A percentile compares a stretch with the other conserved stretches of the same genome.
Conservation (phyloP, 1,140 invertebrate species). For the Nebria ingens region DNA sequence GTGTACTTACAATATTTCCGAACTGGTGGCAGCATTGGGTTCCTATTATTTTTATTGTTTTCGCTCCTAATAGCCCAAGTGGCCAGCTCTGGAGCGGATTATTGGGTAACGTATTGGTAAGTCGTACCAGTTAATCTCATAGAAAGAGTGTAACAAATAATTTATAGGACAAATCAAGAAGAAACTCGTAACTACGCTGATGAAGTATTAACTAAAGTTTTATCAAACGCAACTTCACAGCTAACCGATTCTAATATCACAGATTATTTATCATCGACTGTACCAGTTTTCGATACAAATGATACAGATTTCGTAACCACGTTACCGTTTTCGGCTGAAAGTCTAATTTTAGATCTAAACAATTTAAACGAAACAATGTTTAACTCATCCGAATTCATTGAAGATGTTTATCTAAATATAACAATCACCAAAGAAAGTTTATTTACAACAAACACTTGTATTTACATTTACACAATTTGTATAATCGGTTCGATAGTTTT, state of each 20-base stretch:
- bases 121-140: constrained; percentile 10
- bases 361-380: background rate
- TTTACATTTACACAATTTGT: constrained; percentile 27
- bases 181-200: constrained; percentile 20
- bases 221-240: background rate
- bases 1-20: constrained; percentile 43
- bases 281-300: background rate
- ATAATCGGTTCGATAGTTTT: constrained; percentile 33
- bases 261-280: background rate
- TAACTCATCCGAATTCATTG: background rate
- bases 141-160: background rate
- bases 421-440: background rate
- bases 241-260: background rate
- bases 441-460: constrained; percentile 22
- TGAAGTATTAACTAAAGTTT: background rate
- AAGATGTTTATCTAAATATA: background rate
- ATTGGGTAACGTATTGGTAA: constrained; percentile 62
- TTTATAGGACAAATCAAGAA: constrained; percentile 43
- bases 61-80: constrained; percentile 39
- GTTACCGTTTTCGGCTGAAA: background rate
- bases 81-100: constrained; percentile 48
- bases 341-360: background rate
- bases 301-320: background rate
- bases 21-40: constrained; percentile 39
- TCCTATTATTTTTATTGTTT: constrained; percentile 34